Conservation (phyloP, 2,113 vertebrate genomes). For the Ceyx margarethae region DNA sequence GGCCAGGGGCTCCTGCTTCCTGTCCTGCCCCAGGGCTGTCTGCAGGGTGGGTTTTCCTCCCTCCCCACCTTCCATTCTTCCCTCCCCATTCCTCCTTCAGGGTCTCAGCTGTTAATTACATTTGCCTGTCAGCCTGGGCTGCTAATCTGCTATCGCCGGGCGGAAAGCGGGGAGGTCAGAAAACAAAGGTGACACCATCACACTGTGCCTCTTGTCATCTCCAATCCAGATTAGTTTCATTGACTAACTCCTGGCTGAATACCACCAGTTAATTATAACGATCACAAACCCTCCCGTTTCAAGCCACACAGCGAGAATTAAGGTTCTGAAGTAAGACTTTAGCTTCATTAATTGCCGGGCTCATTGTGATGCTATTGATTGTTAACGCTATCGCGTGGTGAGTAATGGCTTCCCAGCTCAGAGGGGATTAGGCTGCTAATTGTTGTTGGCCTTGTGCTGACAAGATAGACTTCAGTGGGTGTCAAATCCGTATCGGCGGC, state of each 20-base stretch:
- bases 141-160: conserved; percentile 66
- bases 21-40: neutral
- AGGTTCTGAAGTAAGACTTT: conserved; percentile 80
- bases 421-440: conserved; percentile 86
- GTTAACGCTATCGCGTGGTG: conserved; percentile 76
- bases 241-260: conserved; percentile 72
- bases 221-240: conserved; percentile 67
- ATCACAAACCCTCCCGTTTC: conserved; percentile 63
- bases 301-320: conserved; percentile 70
- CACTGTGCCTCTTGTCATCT: conserved; percentile 68
- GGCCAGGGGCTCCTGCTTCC: neutral
- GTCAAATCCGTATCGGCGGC: conserved; percentile 64
- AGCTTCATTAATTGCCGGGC: conserved; percentile 85
- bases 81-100: neutral
- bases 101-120: conserved; percentile 76
- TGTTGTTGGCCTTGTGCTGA: conserved; percentile 83
- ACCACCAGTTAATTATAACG: conserved; percentile 77
- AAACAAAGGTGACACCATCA: conserved; percentile 71
- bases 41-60: neutral
- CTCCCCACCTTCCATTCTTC: neutral
- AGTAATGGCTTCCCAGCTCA: conserved; percentile 79
- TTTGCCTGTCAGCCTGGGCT: conserved; percentile 63
- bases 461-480: conserved; percentile 79
- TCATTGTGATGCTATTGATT: conserved; percentile 87
- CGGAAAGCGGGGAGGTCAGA: conserved; percentile 60